These are phyloP conservation scores for Epicampocera succincta DNA, from an alignment of 2,888 invertebrate species.

Conservation along the genomic window DNA sequence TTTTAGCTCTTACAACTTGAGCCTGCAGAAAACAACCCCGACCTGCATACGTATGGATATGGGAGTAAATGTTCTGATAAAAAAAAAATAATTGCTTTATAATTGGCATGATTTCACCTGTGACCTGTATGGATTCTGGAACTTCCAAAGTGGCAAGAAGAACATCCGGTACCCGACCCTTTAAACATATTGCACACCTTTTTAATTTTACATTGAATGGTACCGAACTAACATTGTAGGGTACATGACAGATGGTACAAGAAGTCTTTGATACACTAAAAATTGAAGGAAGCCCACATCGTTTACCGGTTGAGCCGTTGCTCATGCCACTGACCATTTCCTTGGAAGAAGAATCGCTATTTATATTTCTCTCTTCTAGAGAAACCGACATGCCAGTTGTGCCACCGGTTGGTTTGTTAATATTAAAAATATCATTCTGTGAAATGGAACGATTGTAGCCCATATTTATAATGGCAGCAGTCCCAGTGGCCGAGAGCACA, in stretches of 20 bases:
- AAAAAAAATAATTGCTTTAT: no score
- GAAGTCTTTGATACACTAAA: conserved; percentile 72
- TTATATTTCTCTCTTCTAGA: conserved; percentile 82
- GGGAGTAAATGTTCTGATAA: no score
- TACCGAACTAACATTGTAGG: conserved; percentile 88
- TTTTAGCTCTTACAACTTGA: conserved; percentile 89
- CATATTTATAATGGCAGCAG: conserved; percentile 92
- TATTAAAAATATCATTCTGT: conserved; percentile 77
- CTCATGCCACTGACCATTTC: conserved; percentile 70
- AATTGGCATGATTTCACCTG: conserved; percentile 79
- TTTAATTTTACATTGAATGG: conserved; percentile 89
- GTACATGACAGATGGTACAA: conserved; percentile 88
- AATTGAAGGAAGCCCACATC: conserved; percentile 71
- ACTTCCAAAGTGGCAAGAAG: conserved; percentile 94
- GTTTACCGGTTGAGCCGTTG: conserved; percentile 70
- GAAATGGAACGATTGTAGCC: conserved; percentile 82
- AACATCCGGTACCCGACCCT: conserved; percentile 94
- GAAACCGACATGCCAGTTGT: conserved; percentile 82
- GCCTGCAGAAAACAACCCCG: conserved; percentile 87
- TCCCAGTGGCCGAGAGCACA: conserved; percentile 95
- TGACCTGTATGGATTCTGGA: conserved; percentile 88
- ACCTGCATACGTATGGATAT: conserved; percentile 77
- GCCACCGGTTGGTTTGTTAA: conserved; percentile 67
- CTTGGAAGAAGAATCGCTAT: conserved; percentile 48
- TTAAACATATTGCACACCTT: conserved; percentile 88